These are phyloP conservation scores for Maniola jurtina DNA, from an alignment of 1,140 invertebrate genomes.

Conservation along the genomic window DNA sequence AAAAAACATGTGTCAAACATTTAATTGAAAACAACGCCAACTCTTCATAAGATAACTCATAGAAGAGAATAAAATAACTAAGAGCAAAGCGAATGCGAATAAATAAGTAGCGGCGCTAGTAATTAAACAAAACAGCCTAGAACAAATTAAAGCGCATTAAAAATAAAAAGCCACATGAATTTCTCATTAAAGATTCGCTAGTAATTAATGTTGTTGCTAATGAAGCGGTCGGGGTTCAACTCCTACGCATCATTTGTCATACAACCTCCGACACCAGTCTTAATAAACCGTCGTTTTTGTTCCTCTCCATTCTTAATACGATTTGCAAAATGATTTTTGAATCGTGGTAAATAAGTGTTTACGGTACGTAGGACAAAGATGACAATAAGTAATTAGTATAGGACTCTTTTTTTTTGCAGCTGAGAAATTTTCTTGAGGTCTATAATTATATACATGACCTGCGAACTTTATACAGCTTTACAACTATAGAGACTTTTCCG, in stretches of 20 bases:
- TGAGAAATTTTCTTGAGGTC: too few species aligned
- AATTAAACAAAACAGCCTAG: constrained; percentile 23
- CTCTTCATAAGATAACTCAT: too few species aligned
- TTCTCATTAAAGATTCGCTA: constrained; percentile 65
- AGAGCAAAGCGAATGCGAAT: too few species aligned
- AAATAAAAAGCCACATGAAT: constrained; percentile 29
- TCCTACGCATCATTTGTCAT: constrained; percentile 73
- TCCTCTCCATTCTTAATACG: constrained; percentile 30
- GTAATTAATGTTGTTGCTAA: constrained; percentile 73
- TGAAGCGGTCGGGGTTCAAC: constrained; percentile 64
- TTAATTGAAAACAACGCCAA: too few species aligned
- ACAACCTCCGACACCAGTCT: constrained; percentile 52
- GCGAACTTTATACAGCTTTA: too few species aligned
- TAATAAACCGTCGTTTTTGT: constrained; percentile 55
- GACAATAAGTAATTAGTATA: background rate
- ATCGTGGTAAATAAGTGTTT: background rate
- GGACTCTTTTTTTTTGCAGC: too few species aligned
- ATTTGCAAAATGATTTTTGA: constrained; percentile 24
- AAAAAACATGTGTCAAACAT: too few species aligned
- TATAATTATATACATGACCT: too few species aligned
- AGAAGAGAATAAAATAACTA: too few species aligned
- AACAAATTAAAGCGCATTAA: constrained; percentile 35
- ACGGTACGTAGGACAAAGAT: background rate
- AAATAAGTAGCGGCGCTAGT: background rate
- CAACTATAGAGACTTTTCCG: too few species aligned